Conservation (phyloP, 2,797 vertebrate genomes). For the Pseudochaenichthys georgianus region DNA sequence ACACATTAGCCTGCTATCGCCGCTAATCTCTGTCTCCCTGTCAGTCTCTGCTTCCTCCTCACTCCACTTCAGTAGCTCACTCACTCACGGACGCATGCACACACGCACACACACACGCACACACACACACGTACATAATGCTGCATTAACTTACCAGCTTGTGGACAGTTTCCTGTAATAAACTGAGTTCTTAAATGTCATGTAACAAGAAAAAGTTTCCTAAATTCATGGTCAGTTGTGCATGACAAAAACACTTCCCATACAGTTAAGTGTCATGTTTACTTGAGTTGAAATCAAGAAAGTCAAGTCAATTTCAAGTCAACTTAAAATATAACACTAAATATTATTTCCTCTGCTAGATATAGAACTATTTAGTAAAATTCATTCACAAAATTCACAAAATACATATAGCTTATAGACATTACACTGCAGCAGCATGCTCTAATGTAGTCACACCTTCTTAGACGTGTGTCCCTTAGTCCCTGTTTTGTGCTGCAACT, state of each 20-base stretch:
- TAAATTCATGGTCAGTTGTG: not conserved
- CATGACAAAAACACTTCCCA: no score
- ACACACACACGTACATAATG: no score
- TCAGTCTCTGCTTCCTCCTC: constrained; percentile 55
- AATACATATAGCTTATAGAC: no score
- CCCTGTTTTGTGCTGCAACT: not conserved
- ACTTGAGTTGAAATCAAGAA: no score
- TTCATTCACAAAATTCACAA: no score
- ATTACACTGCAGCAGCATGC: not conserved
- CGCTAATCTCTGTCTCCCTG: constrained; percentile 65
- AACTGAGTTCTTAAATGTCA: not conserved
- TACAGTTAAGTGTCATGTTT: no score
- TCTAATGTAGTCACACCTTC: not conserved
- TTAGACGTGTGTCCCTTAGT: no score
- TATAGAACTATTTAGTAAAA: no score
- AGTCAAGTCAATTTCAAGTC: no score
- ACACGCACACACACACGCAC: no score
- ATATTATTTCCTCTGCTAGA: no score
- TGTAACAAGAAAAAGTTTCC: not conserved
- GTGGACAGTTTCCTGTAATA: not conserved
- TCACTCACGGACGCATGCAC: not conserved
- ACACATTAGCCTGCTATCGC: constrained; percentile 70
- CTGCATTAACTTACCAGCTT: not conserved
- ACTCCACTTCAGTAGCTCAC: constrained; percentile 25
- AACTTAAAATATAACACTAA: no score